Conservation (phyloP, 2,113 vertebrate species). For the Fulica atra region DNA sequence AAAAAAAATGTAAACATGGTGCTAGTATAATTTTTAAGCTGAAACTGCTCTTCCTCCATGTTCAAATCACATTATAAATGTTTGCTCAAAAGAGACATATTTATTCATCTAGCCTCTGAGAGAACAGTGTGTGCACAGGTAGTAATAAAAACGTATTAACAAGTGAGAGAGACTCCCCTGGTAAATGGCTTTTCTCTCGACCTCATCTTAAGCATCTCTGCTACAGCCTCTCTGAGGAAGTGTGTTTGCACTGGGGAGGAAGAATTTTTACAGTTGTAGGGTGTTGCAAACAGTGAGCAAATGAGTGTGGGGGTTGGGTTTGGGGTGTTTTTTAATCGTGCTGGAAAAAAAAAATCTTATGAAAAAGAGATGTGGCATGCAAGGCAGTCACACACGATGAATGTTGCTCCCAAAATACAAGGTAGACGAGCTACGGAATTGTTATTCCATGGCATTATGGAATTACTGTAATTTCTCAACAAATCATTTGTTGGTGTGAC, state of each 20-base stretch:
- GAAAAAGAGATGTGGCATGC: background rate
- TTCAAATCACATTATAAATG: conserved; percentile 47
- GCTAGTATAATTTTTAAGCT: conserved; percentile 52
- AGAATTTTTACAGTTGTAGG: conserved; percentile 27
- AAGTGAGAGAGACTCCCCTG: conserved; percentile 35
- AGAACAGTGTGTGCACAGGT: conserved; percentile 43
- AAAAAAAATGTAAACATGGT: conserved; percentile 51
- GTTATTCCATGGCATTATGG: background rate
- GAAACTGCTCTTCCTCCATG: background rate
- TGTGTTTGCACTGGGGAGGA: conserved; percentile 38
- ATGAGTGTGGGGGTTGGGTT: background rate
- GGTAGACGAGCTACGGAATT: background rate
- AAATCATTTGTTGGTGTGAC: accelerated
- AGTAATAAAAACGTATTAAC: conserved; percentile 53
- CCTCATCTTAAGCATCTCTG: conserved; percentile 51
- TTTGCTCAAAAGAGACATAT: conserved; percentile 50
- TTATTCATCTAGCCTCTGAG: conserved; percentile 47
- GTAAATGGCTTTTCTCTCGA: conserved; percentile 58
- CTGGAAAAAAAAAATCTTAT: background rate
- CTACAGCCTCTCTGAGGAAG: conserved; percentile 39
- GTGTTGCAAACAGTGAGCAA: conserved; percentile 33
- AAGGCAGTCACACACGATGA: background rate
- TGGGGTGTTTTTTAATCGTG: background rate
- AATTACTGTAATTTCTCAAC: background rate
- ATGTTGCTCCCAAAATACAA: background rate